Evolutionary conservation across 2,888 invertebrate genomes (phyloP), one percentile per base, ranked within the genome.

Genomic region (Acanthosepion pharaonis): DNA sequence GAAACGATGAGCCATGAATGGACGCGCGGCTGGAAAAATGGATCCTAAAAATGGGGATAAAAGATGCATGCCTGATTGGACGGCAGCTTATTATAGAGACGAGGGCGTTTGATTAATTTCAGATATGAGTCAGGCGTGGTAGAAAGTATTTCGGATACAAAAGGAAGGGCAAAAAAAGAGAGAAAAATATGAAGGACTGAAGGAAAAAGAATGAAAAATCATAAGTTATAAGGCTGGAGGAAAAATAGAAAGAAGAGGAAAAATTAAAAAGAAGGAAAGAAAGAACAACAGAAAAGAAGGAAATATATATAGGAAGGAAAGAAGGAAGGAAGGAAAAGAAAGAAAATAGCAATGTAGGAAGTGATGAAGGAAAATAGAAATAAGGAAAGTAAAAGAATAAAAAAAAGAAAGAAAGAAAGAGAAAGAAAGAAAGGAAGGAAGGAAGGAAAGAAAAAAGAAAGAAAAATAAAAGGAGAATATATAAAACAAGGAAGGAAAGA

Each of bases 31-130:
- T 11, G 78, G n/a, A 78, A n/a, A 78, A 78, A 28, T 78, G 78
- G 78, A 78, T 78, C 78, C 78, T 78, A 78, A 78, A 78, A n/a
- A 9, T 78, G 78, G n/a, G n/a, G n/a, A 78, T 78, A n/a, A 78
- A 59, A 78, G 78, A 0, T 78, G 15, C 78, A 78, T n/a, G 78
- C n/a, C n/a, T 78, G 78, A n/a, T n/a, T 78, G 78, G 11, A n/a
- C n/a, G n/a, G n/a, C 78, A 18, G 78, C 78, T 78, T 78, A 78
- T 78, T 78, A n/a, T n/a, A 78, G 78, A 15, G 78, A 78, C n/a
- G 18, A 9, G 78, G n/a, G 78, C n/a, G 1, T n/a, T 78, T 78
- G 78, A 78, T 78, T 78, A 78, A 78, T 78, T 78, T 78, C 78
- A 78, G 78, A 78, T n/a, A n/a, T 78, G 78, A 78, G n/a, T 78